These are phyloP conservation scores for Gnatocerus cornutus DNA, from an alignment of 2,888 invertebrate species.

Conservation along the genomic window DNA sequence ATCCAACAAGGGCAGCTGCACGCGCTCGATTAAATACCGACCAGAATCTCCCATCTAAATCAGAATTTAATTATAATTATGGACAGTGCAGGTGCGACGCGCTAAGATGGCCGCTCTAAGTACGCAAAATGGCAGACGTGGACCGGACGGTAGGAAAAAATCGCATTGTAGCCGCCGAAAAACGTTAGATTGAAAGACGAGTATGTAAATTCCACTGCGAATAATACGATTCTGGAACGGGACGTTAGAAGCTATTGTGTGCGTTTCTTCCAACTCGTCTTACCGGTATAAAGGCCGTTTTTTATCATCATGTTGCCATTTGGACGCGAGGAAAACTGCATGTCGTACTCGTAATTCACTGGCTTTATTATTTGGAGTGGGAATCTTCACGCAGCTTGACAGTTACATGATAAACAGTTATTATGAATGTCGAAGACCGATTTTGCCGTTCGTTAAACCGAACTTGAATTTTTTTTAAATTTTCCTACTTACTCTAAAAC, in stretches of 20 bases:
- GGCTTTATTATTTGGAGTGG: constrained; percentile 32
- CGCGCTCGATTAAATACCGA: constrained; percentile 36
- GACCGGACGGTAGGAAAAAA: constrained; percentile 41
- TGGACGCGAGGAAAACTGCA: constrained; percentile 48
- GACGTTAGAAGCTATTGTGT: constrained; percentile 39
- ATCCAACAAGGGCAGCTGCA: constrained; percentile 51
- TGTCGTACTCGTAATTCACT: constrained; percentile 31
- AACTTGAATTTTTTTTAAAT: too few relatives aligned
- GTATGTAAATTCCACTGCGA: constrained; percentile 49
- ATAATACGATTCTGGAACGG: constrained; percentile 50
- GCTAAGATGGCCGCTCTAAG: constrained; percentile 6
- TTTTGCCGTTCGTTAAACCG: too few relatives aligned
- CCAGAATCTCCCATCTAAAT: constrained; percentile 51
- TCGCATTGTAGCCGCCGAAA: constrained; percentile 45
- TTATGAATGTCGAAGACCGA: neutral
- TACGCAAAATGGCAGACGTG: constrained; percentile 11
- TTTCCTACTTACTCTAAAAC: too few relatives aligned
- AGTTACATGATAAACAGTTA: constrained; percentile 36
- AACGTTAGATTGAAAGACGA: constrained; percentile 46
- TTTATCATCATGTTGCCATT: constrained; percentile 44
- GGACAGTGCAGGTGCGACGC: constrained; percentile 38
- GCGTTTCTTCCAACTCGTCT: constrained; percentile 38
- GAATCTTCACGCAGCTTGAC: constrained; percentile 39
- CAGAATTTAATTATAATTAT: constrained; percentile 49
- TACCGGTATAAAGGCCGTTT: constrained; percentile 45